These are phyloP conservation scores for Crypturellus tataupa DNA, from an alignment of 2,797 vertebrate genomes.

Conservation along the genomic window DNA sequence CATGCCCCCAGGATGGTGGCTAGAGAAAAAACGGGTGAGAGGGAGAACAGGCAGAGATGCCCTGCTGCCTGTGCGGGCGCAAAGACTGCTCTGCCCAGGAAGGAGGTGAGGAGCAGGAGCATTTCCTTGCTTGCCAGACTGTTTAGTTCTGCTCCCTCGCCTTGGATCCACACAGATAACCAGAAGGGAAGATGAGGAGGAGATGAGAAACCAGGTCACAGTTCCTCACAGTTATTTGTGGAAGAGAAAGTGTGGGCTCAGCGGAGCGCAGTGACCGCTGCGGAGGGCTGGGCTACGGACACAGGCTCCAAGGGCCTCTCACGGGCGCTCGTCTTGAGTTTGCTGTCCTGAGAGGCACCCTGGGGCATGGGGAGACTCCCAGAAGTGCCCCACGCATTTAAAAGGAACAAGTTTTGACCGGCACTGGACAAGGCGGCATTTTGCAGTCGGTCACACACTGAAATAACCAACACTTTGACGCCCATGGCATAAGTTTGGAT, in stretches of 20 bases:
- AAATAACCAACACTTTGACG: background rate
- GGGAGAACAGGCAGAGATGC: background rate
- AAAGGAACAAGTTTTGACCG: background rate
- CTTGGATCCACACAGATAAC: background rate
- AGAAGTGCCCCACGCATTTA: background rate
- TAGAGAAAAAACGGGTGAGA: background rate
- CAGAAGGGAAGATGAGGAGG: background rate
- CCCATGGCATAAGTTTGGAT: background rate
- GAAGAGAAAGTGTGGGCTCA: background rate
- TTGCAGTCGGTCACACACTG: background rate
- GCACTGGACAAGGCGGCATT: background rate
- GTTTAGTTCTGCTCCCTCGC: background rate
- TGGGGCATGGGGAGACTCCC: background rate
- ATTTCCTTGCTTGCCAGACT: background rate
- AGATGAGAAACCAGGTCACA: background rate
- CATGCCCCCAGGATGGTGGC: background rate
- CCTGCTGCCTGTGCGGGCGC: background rate
- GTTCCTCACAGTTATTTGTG: background rate
- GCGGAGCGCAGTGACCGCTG: background rate
- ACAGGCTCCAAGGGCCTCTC: background rate
- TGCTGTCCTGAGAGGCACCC: constrained; percentile 6
- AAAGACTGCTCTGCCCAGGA: background rate
- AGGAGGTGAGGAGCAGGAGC: background rate
- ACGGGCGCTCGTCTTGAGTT: constrained; percentile 10
- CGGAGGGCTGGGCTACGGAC: background rate